A percentile compares a stretch with the other conserved stretches of the same genome.
Evolutionary conservation across 1,140 invertebrate species (phyloP).

Genomic region (Saccostrea cuccullata): DNA sequence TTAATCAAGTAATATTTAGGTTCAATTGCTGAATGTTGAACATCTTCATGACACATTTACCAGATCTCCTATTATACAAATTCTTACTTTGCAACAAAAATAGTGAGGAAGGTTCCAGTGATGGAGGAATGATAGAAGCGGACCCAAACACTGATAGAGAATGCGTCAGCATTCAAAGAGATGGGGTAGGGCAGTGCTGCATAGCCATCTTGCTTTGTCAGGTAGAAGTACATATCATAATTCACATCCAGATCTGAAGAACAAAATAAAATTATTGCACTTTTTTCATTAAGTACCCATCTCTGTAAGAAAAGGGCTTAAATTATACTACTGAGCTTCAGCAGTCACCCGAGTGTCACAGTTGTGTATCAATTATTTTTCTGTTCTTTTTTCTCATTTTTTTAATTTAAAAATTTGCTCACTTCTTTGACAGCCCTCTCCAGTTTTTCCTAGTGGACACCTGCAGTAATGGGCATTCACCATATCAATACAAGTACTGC

Average conservation of each 20-base stretch:
- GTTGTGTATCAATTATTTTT: too few relatives aligned
- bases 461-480: constrained; percentile 68
- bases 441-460: constrained; percentile 72
- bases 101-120: constrained; percentile 47
- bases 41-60: too few relatives aligned
- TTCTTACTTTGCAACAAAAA: constrained; percentile 51
- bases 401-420: neutral
- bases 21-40: too few relatives aligned
- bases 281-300: neutral
- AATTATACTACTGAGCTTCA: too few relatives aligned
- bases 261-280: constrained; percentile 1
- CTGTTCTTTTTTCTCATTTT: too few relatives aligned
- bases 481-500: constrained; percentile 91
- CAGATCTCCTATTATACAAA: neutral
- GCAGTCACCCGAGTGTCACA: too few relatives aligned
- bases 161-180: constrained; percentile 69
- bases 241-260: constrained; percentile 63
- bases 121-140: constrained; percentile 81
- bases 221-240: constrained; percentile 69
- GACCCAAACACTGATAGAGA: constrained; percentile 97
- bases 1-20: too few relatives aligned
- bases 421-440: constrained; percentile 61
- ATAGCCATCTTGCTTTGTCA: constrained; percentile 54
- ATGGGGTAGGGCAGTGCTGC: constrained; percentile 66
- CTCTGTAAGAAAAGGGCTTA: neutral